Conservation (phyloP, 2,888 invertebrate species). For the Pedicia rivosa region DNA sequence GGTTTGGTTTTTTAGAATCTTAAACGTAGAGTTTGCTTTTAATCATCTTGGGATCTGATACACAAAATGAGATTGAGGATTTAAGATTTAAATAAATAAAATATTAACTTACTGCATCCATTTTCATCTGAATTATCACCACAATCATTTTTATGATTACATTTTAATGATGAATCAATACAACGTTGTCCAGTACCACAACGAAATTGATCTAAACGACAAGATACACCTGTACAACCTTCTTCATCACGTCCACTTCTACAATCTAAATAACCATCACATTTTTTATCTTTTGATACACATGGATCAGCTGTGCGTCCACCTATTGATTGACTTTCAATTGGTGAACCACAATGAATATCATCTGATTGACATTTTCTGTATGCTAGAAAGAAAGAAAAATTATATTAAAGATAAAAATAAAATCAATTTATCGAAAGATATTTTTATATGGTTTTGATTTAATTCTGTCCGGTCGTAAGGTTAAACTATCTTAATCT, state of each 20-base stretch:
- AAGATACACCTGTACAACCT: conserved; percentile 51
- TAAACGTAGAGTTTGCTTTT: too few relatives aligned
- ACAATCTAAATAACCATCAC: conserved; percentile 83
- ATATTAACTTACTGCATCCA: conserved; percentile 77
- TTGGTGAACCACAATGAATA: conserved; percentile 67
- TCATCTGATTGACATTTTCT: conserved; percentile 75
- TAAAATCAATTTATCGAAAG: too few relatives aligned
- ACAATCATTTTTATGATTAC: conserved; percentile 83
- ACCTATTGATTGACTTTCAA: conserved; percentile 35
- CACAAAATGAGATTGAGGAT: too few relatives aligned
- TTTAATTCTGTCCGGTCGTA: too few relatives aligned
- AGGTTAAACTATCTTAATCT: too few relatives aligned
- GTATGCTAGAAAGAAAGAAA: conserved; percentile 47
- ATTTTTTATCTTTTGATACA: conserved; percentile 73
- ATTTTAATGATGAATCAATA: conserved; percentile 58
- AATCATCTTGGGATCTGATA: too few relatives aligned
- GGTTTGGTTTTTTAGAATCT: too few relatives aligned
- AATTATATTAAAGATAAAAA: background rate
- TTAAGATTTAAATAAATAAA: too few relatives aligned
- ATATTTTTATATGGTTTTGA: too few relatives aligned
- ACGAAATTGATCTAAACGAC: conserved; percentile 71
- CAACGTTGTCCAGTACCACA: conserved; percentile 69
- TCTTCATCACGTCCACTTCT: conserved; percentile 68
- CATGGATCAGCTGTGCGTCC: conserved; percentile 53
- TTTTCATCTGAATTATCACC: conserved; percentile 83